phyloP scores from a whole-genome alignment of 2,888 invertebrate genomes.

The Drosophila macrothrix region DNA sequence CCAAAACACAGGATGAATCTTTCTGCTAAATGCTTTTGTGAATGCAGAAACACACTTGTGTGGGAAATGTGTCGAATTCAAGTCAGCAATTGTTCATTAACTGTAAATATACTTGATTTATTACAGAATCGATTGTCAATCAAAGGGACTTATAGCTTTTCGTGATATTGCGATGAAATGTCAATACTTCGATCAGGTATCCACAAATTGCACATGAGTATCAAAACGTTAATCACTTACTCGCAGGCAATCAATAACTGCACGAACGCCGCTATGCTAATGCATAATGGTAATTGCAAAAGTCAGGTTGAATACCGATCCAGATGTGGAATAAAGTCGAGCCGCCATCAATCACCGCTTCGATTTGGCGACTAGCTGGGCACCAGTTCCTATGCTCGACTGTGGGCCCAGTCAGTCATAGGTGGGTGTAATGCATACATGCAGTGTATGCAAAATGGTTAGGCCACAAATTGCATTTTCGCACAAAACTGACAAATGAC shows the following conservation, averaged over 20 bases:
- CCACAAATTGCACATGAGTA: slow-evolving; percentile 1
- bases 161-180: slow-evolving; percentile 1
- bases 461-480: slow-evolving; percentile 56
- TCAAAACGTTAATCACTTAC: slow-evolving; percentile 42
- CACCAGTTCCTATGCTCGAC: slow-evolving; percentile 1
- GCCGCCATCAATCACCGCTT: slow-evolving; percentile 56
- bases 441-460: slow-evolving; percentile 56
- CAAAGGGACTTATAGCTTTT: neutral
- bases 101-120: neutral
- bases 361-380: slow-evolving; percentile 22
- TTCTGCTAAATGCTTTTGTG: neutral
- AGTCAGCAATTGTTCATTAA: neutral
- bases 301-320: slow-evolving; percentile 24
- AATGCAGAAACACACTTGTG: neutral
- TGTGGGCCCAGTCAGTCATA: neutral
- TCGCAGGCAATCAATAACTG: slow-evolving; percentile 48
- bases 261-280: slow-evolving; percentile 34
- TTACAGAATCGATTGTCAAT: neutral
- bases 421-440: slow-evolving; percentile 45
- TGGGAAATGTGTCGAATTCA: neutral
- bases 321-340: slow-evolving; percentile 24
- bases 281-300: slow-evolving; percentile 52
- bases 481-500: slow-evolving; percentile 78
- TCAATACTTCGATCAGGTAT: neutral
- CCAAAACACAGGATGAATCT: neutral